phyloP scores from a whole-genome alignment of 2,888 invertebrate species.

The Drosophila demipolita region DNA sequence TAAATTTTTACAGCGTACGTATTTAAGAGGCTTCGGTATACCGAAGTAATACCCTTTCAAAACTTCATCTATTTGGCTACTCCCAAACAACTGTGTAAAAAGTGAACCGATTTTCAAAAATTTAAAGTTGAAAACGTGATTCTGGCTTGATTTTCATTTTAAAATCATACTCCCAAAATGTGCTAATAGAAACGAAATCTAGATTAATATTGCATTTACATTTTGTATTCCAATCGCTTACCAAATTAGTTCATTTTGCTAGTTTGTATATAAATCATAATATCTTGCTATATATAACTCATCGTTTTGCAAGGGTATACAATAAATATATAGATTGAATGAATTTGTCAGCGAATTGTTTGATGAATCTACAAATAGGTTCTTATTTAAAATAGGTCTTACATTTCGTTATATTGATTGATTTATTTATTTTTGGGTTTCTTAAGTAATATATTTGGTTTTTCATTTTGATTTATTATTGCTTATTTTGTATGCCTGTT shows the following conservation, averaged over 20 bases:
- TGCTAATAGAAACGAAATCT: not conserved
- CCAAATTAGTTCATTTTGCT: not conserved
- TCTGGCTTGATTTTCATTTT: not conserved
- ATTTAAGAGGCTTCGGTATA: conserved; percentile 19
- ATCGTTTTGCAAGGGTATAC: conserved; percentile 21
- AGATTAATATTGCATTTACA: not conserved
- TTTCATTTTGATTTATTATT: conserved; percentile 17
- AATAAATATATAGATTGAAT: not conserved
- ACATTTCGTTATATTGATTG: not conserved
- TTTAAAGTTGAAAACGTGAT: not conserved
- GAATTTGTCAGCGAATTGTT: conserved; percentile 5
- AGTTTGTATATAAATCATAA: not conserved
- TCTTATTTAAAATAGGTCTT: not conserved
- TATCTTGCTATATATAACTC: not conserved
- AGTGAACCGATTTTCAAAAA: not conserved
- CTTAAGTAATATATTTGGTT: conserved; percentile 21
- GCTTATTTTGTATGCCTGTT: conserved; percentile 39
- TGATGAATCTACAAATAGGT: not conserved
- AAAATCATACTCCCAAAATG: not conserved
- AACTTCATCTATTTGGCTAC: not conserved
- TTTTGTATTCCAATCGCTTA: not conserved
- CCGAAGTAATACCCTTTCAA: conserved; percentile 35
- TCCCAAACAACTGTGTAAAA: not conserved
- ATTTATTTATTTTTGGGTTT: conserved; percentile 4
- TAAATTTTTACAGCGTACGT: conserved; percentile 21